A percentile compares a stretch with the other conserved stretches of the same genome.
phyloP scores from a whole-genome alignment of 2,888 invertebrate species.

The Drosophila fulvimacula region DNA sequence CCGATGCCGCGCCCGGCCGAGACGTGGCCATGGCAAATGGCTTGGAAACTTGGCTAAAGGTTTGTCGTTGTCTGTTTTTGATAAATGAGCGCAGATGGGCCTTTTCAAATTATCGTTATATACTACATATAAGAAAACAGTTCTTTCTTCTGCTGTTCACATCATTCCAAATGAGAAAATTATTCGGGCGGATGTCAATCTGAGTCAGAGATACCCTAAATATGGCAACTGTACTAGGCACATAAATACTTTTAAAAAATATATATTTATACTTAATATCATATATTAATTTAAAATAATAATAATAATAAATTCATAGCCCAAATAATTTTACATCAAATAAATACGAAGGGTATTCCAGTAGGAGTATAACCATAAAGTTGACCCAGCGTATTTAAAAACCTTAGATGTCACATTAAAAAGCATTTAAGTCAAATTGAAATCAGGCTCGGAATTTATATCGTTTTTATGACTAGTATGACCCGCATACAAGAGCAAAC shows the following conservation, averaged over 20 bases:
- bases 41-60: slow-evolving; percentile 64
- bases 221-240: too few relatives aligned
- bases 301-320: too few relatives aligned
- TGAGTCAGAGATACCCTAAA: not conserved
- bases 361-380: too few relatives aligned
- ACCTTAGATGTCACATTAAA: slow-evolving; percentile 6
- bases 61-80: slow-evolving; percentile 61
- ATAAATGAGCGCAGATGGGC: slow-evolving; percentile 60
- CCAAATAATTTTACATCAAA: too few relatives aligned
- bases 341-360: not conserved
- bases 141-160: slow-evolving; percentile 1
- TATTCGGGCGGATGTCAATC: slow-evolving; percentile 11
- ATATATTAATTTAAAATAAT: too few relatives aligned
- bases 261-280: not conserved
- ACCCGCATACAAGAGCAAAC: not conserved
- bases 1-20: slow-evolving; percentile 24
- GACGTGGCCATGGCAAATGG: slow-evolving; percentile 64
- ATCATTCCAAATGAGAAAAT: slow-evolving; percentile 24
- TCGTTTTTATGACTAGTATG: slow-evolving; percentile 4
- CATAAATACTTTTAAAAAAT: not conserved
- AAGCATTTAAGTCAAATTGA: slow-evolving; percentile 8
- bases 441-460: not conserved
- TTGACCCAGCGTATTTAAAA: not conserved
- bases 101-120: slow-evolving; percentile 37
- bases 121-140: not conserved